Base-by-base conservation (phyloP, 2,797 vertebrate species). In the Galaxias olidus region DNA sequence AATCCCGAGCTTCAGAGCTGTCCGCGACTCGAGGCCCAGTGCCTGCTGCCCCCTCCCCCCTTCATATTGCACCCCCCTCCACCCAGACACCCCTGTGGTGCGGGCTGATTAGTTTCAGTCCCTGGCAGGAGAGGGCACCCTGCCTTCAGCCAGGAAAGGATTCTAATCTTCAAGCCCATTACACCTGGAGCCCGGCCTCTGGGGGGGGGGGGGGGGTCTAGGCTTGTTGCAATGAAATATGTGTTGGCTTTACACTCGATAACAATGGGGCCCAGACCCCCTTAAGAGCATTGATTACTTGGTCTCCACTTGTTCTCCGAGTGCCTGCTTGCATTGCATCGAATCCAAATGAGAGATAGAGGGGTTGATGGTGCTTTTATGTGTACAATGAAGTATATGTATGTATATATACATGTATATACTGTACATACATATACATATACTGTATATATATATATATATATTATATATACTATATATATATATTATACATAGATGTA, bases 131-230 rank as follows among this genome's bases (percentile, higher is more conserved):
- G 19, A 56, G 65, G 64, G 45, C 62, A 71, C 60, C 64, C 58
- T 49, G 40, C 59, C 63, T 62, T 58, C 69, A 60, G 71, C 65
- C 71, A 62, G 69, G 50, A 30, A 61, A 62, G 54, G 63, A 61
- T 61, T 71, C 65, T 71, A 69, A 76, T 75, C 65, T 74, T 68
- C 63, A 52, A 71, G 65, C 45, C 44, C 64, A 57, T 73, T 71
- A 68, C 52, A 53, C 71, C 59, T 48, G 59, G 18, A 30, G 30
- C 40, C 20, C 8, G n/a, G 4, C 41, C 56, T 63, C 46, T 63
- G 41, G 10, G 9, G 9, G 17, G 63, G 41, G 50, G 60, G 30
- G 30, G 30, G 30, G 30, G 30, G 2, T 30, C 30, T 30, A 30
- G 63, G 66, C 57, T 61, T 53, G 66, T 64, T 72, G 65, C 66